A percentile compares a stretch with the other conserved stretches of the same genome.
These are phyloP conservation scores for Acipenser transmontanus DNA, from an alignment of 2,797 vertebrate genomes.

Conservation along the genomic window DNA sequence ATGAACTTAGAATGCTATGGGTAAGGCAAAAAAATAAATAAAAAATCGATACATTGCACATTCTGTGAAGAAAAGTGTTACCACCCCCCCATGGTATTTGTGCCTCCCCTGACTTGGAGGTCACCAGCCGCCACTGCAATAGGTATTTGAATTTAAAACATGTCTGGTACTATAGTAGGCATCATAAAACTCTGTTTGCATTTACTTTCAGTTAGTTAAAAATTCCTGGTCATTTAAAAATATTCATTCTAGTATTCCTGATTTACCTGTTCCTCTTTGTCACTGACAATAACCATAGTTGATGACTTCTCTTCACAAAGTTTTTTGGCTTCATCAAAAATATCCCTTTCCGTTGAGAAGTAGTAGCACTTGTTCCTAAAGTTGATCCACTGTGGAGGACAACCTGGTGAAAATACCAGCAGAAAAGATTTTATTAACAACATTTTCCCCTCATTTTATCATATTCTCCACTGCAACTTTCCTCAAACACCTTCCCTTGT, in stretches of 20 bases:
- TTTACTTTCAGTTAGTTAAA: too few species aligned
- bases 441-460: neutral
- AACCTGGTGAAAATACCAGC: conserved; percentile 52
- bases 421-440: neutral
- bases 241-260: too few species aligned
- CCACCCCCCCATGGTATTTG: too few species aligned
- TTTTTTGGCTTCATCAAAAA: conserved; percentile 73
- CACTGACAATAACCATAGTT: conserved; percentile 73
- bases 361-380: conserved; percentile 84
- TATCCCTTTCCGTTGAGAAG: conserved; percentile 73
- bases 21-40: too few species aligned
- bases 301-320: conserved; percentile 70
- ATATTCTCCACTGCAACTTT: neutral
- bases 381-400: conserved; percentile 72
- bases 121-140: neutral
- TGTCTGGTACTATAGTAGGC: neutral
- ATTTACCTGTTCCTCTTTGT: conserved; percentile 80
- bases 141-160: neutral
- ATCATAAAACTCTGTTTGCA: neutral
- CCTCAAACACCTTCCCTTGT: too few species aligned
- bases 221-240: too few species aligned
- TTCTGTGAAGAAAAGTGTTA: too few species aligned
- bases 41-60: too few species aligned
- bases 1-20: too few species aligned
- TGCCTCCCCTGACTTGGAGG: too few species aligned